Percentiles rank a stretch among this genome's conserved stretches.
Evolutionary conservation across 2,888 invertebrate genomes (phyloP).

Genomic region (Cephus pulcher): DNA sequence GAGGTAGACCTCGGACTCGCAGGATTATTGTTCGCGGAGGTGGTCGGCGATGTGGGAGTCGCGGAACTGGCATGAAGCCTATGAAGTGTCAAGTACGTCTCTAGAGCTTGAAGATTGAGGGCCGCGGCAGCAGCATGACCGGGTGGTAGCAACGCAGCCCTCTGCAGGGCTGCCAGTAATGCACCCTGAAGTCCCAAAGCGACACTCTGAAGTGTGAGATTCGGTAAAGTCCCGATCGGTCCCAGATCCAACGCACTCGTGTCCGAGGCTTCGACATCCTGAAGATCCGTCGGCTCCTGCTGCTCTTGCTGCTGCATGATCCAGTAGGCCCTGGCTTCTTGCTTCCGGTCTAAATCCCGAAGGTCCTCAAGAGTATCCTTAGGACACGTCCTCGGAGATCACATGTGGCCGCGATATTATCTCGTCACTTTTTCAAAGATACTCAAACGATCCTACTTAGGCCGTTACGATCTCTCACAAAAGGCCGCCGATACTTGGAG

Average conservation of each 20-base stretch:
- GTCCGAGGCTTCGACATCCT: constrained; percentile 13
- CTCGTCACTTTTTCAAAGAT: constrained; percentile 8
- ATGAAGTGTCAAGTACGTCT: constrained; percentile 87
- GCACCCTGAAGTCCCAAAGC: constrained; percentile 86
- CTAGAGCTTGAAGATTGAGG: constrained; percentile 85
- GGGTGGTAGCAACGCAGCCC: constrained; percentile 84
- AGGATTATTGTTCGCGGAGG: constrained; percentile 69
- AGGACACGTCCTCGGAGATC: constrained; percentile 67
- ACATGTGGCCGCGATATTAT: constrained; percentile 60
- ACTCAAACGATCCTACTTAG: constrained; percentile 11
- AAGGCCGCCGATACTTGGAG: background rate
- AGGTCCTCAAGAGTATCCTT: constrained; percentile 7
- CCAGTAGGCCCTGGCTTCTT: background rate
- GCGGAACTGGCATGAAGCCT: constrained; percentile 76
- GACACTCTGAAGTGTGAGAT: constrained; percentile 74
- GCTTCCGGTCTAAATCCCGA: background rate
- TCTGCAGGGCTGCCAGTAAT: constrained; percentile 85
- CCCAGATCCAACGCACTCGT: constrained; percentile 8
- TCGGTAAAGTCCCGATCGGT: constrained; percentile 39
- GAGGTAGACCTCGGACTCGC: constrained; percentile 61
- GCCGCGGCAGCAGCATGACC: constrained; percentile 88
- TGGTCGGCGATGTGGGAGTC: constrained; percentile 63
- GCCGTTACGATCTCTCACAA: constrained; percentile 2
- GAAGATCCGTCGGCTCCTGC: constrained; percentile 28
- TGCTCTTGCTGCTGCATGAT: constrained; percentile 38